Base-by-base conservation (phyloP, 1,140 invertebrate species). In the Musca domestica region DNA sequence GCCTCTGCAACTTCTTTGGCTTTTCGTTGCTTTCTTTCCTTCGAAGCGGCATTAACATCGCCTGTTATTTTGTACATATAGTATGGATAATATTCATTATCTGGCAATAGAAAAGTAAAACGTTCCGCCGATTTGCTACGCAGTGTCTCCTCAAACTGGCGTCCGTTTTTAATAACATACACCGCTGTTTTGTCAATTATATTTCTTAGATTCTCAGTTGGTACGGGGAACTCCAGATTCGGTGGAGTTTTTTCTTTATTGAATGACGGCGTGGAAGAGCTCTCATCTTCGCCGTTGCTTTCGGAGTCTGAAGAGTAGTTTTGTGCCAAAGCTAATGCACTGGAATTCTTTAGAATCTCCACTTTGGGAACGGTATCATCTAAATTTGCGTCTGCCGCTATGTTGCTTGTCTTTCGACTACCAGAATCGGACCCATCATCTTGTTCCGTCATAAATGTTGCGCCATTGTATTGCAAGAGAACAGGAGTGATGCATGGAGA, bases 161-260 rank as follows among this genome's bases (percentile, higher is more conserved):
- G 86, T 0, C 96, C 96, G 84, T 98, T 98, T 74, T 95, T 95
- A 0, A 92, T 90, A 0, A 98, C 95, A 78, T 98, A 98, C 67
- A 90, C 90, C 2, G 95, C 95, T 89, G 98, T 96, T 84, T 97
- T 96, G 80, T 98, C 95, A 61, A 98, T 94, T 7, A 98, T 92
- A 48, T 92, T 86, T 76, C 93, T 89, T 6, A 94, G 83, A 67
- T 95, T 93, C 10, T 89, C 88, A 0, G 93, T 90, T 17, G 93
- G 92, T 7, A 87, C 83, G 19, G 86, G 83, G 27, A 89, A 85
- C 0, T 83, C 82, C 0, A 84, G 83, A 10, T 75, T 54, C 1
- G 76, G 70, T n/a, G 73, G 72, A 0, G 74, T 70, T 66, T 68
- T 67, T 17, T 70, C 65, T 30, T 66, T 10, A 3, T 14, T 64